phyloP scores from a whole-genome alignment of 2,797 vertebrate species.

The Cichlasoma orientale region DNA sequence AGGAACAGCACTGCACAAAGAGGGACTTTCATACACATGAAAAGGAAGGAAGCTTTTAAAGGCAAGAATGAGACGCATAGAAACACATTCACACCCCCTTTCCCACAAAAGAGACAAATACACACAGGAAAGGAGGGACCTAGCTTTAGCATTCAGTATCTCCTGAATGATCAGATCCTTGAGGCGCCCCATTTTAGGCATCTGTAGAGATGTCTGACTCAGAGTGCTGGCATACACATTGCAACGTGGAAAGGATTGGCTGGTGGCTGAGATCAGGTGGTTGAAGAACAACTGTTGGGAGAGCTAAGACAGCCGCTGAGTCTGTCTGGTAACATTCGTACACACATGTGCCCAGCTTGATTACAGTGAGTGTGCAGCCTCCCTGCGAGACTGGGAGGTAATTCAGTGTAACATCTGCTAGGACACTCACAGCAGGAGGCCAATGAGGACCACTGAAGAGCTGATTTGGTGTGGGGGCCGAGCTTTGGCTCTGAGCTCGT shows the following conservation, averaged over 20 bases:
- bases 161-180: slow-evolving; percentile 39
- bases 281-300: slow-evolving; percentile 61
- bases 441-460: slow-evolving; percentile 12
- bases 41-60: slow-evolving; percentile 59
- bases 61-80: slow-evolving; percentile 34
- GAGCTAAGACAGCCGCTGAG: slow-evolving; percentile 37
- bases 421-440: slow-evolving; percentile 55
- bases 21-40: slow-evolving; percentile 50
- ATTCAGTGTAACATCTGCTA: slow-evolving; percentile 72
- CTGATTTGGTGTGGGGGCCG: slow-evolving; percentile 17
- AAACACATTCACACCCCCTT: slow-evolving; percentile 32
- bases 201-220: slow-evolving; percentile 52
- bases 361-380: slow-evolving; percentile 56
- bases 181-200: slow-evolving; percentile 19
- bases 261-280: slow-evolving; percentile 59
- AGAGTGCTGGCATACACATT: slow-evolving; percentile 48
- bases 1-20: slow-evolving; percentile 44
- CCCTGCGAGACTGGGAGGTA: slow-evolving; percentile 49
- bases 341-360: slow-evolving; percentile 48
- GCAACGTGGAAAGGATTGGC: slow-evolving; percentile 49
- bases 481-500: slow-evolving; percentile 36
- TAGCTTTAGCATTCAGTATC: not conserved
- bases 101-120: slow-evolving; percentile 10
- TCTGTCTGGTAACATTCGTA: slow-evolving; percentile 34
- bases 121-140: slow-evolving; percentile 27